phyloP scores from a whole-genome alignment of 92 coral and sea anemone genomes.

The Porites divaricata region DNA sequence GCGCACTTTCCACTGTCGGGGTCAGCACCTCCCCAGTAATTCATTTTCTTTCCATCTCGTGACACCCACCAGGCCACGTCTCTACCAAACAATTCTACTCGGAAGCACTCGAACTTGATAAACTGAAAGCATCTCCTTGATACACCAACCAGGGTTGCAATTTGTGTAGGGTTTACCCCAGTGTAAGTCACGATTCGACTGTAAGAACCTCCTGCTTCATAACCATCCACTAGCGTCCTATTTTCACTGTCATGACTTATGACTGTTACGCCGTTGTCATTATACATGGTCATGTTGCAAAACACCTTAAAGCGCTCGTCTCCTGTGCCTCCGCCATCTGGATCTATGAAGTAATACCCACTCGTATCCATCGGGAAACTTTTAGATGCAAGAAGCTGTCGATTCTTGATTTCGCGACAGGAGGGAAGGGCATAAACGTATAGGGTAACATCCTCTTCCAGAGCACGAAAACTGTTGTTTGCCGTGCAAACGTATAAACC shows the following conservation, averaged over 20 bases:
- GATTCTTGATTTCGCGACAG: conserved; percentile 12
- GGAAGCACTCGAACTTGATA: conserved; percentile 37
- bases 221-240: background rate
- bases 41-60: conserved; percentile 46
- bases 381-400: background rate
- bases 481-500: conserved; percentile 15
- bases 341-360: conserved; percentile 20
- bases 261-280: conserved; percentile 9
- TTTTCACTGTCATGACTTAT: conserved; percentile 26
- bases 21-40: conserved; percentile 57
- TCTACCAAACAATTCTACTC: background rate
- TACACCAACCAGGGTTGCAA: background rate
- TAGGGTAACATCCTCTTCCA: background rate
- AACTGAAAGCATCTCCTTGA: conserved; percentile 30
- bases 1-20: conserved; percentile 51
- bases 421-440: background rate
- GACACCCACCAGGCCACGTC: conserved; percentile 49
- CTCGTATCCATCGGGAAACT: background rate
- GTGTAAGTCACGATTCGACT: background rate
- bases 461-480: background rate
- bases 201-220: conserved; percentile 1
- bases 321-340: conserved; percentile 16
- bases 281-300: conserved; percentile 26
- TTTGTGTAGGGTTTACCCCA: background rate
- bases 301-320: conserved; percentile 15